Evolutionary conservation across 2,797 vertebrate genomes (phyloP), one percentile per base, ranked within the genome.

Genomic region (Alfaro cultratus): DNA sequence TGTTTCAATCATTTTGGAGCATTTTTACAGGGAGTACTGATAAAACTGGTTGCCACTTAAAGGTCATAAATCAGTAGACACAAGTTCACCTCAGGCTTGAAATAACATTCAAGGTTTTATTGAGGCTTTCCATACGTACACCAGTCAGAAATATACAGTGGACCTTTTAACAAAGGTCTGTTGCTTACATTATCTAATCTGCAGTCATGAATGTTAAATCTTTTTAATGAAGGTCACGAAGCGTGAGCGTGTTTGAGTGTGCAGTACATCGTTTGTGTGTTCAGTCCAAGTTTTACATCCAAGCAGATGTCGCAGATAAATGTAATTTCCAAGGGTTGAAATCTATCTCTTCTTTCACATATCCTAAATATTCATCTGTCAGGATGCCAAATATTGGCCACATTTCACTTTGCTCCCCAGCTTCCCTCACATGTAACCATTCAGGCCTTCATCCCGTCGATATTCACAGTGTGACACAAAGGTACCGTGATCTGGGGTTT

Each of bases 101-200:
- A 87, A 85, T 91, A 95, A 95, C 95, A 96, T 96, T 96, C 94
- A 96, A 95, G 92, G 94, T 96, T 95, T 96, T 94, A 95, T 96
- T 95, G 94, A 94, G 89, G 93, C 92, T 93, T 96, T 94, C 95
- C 93, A 92, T 95, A 95, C 95, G 94, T 94, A 94, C 95, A 96
- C 94, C 95, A 95, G 92, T 95, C 94, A 95, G 90, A 95, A 94
- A 95, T 94, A 94, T 93, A 95, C 93, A 96, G 88, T 78, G 93
- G 89, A 93, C 95, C 95, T 95, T 95, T 94, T 84, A 85, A 81
- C 80, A 74, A 93, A 95, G 91, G 93, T 90, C 83, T 80, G 57
- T 91, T 85, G 90, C 90, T 86, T 94, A 94, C 88, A 90, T 88
- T 88, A 85, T 87, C 46, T 93, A 94, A 93, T 93, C 93, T 93